Evolutionary conservation across 2,113 vertebrate genomes (phyloP).

Genomic region (Gambusia holbrooki): DNA sequence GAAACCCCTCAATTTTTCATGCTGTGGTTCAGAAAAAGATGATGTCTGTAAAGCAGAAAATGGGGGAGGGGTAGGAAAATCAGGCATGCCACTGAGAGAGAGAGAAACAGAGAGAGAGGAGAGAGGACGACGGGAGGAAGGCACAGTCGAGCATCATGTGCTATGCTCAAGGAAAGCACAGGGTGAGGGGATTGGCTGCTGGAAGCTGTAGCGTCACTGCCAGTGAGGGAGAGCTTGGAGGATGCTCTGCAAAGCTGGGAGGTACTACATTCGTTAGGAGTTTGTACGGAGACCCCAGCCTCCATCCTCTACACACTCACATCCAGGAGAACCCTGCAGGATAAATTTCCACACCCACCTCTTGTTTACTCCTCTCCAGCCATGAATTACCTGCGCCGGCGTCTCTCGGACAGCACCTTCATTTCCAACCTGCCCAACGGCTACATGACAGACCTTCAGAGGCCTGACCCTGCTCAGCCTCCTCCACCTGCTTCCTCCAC

Average conservation of each 20-base stretch:
- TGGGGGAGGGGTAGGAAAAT: constrained; percentile 76
- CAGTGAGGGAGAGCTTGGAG: constrained; percentile 68
- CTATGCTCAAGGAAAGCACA: constrained; percentile 55
- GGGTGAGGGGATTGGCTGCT: constrained; percentile 73
- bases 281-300: constrained; percentile 67
- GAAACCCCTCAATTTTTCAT: constrained; percentile 67
- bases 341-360: constrained; percentile 38
- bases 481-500: constrained; percentile 64
- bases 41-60: constrained; percentile 67
- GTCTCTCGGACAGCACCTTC: constrained; percentile 96
- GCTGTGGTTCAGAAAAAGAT: constrained; percentile 57
- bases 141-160: constrained; percentile 68
- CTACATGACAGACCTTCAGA: constrained; percentile 95
- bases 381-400: constrained; percentile 95
- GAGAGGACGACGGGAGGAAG: constrained; percentile 46
- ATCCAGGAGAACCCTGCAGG: constrained; percentile 55
- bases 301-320: constrained; percentile 58
- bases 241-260: constrained; percentile 64
- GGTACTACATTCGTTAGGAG: constrained; percentile 68
- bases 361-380: constrained; percentile 66
- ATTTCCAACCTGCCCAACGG: constrained; percentile 96
- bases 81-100: constrained; percentile 59
- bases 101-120: constrained; percentile 38
- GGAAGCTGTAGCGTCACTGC: constrained; percentile 59
- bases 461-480: constrained; percentile 75